These are phyloP conservation scores for Pachyrhynchus sulphureomaculatus DNA, from an alignment of 1,140 invertebrate species.

Conservation along the genomic window DNA sequence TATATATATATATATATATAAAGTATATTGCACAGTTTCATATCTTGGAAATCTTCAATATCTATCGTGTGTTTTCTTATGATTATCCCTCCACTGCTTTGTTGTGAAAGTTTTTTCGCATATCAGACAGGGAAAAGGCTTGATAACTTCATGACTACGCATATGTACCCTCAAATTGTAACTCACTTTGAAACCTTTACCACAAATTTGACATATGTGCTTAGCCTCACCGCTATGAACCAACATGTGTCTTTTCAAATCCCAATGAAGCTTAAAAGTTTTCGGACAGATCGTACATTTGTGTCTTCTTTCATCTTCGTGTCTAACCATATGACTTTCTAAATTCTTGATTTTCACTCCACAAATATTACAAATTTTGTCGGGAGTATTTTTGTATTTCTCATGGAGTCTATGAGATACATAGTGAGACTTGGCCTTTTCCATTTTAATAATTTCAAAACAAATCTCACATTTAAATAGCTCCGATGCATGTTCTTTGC, in stretches of 20 bases:
- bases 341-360: conserved; percentile 6
- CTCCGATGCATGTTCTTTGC: conserved; percentile 18
- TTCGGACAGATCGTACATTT: conserved; percentile 20
- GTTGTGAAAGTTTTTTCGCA: conserved; percentile 60
- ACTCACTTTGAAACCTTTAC: conserved; percentile 21
- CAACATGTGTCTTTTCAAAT: conserved; percentile 17
- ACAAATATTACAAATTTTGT: conserved; percentile 5
- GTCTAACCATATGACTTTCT: conserved; percentile 6
- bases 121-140: conserved; percentile 66
- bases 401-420: conserved; percentile 8
- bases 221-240: conserved; percentile 30
- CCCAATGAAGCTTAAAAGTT: conserved; percentile 13
- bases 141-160: conserved; percentile 68
- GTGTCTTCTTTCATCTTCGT: conserved; percentile 4
- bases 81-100: conserved; percentile 19
- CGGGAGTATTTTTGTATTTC: conserved; percentile 8
- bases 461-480: conserved; percentile 52
- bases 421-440: neutral
- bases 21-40: too few relatives aligned
- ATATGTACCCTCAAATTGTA: conserved; percentile 55
- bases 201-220: conserved; percentile 34
- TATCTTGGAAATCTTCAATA: too few relatives aligned
- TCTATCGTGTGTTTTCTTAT: conserved; percentile 25
- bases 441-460: conserved; percentile 59
- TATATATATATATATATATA: too few relatives aligned